Evolutionary conservation across 1,140 invertebrate genomes (phyloP), one percentile per base, ranked within the genome.

Genomic region (Dendrolimus kikuchii): DNA sequence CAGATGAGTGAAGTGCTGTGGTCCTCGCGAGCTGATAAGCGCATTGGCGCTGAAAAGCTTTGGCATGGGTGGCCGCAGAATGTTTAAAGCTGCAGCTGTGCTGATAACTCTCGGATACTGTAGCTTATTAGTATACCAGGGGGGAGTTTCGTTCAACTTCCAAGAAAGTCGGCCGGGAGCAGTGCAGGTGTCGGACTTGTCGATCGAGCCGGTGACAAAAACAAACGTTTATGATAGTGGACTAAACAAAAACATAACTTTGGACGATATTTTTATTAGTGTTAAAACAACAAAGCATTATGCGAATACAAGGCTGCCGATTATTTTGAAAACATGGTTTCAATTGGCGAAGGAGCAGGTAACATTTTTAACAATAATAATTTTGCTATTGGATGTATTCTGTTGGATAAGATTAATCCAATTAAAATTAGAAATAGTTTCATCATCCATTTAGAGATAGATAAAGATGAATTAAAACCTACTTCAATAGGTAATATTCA

Each of bases 321-420:
- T 95, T 53, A 94, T 98, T 66, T 90, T 98, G 72, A 92, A 93
- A 78, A 98, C 96, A 56, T 98, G 97, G 97, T 97, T 96, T 79
- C 93, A 94, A 77, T 89, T 97, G 59, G 96, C 96, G 41, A 94
- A 92, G 81, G 90, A 95, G 77, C 95, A 97, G 94, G 96, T 97
- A 89, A 88, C 84, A 77, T 53, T 63, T 54, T 46, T 36, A 51
- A 9, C 41, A 23, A 2, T 42, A 6, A 45, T 6, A 9, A 39
- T 40, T 39, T 43, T 38, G 37, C 23, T 23, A 23, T 23, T 23
- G 23, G n/a, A n/a, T n/a, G n/a, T n/a, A n/a, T n/a, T n/a, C n/a
- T n/a, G n/a, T n/a, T n/a, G n/a, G 23, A 23, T 23, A 23, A 23
- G 23, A 23, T 23, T 23, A 23, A 23, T 1, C 1, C 23, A 23